A percentile compares a stretch with the other conserved stretches of the same genome.
Conservation (phyloP, 2,888 invertebrate genomes). For the Rhabditophanes sp. region DNA sequence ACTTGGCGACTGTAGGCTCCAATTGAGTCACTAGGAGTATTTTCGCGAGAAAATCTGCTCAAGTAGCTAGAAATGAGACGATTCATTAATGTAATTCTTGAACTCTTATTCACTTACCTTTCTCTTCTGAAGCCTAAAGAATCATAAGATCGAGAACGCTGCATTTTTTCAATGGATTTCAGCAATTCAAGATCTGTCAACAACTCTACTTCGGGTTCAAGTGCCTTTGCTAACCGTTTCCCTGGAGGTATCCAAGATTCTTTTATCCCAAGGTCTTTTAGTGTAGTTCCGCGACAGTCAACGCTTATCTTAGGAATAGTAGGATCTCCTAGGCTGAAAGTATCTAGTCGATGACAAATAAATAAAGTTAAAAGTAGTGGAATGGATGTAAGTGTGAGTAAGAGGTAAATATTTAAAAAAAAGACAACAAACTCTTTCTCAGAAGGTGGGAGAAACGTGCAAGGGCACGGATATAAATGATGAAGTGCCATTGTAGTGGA, state of each 20-base stretch:
- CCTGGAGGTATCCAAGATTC: conserved; percentile 9
- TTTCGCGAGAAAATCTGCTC: conserved; percentile 42
- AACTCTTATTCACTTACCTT: too few relatives aligned
- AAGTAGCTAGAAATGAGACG: conserved; percentile 30
- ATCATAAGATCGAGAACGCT: conserved; percentile 2
- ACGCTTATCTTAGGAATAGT: too few relatives aligned
- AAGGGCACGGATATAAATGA: too few relatives aligned
- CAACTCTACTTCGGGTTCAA: conserved; percentile 7
- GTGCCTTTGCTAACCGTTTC: conserved; percentile 5
- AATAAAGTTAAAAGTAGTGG: too few relatives aligned
- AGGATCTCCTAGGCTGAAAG: too few relatives aligned
- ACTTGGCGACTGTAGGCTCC: conserved; percentile 27
- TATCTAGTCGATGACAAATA: too few relatives aligned
- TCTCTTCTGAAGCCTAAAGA: conserved; percentile 10
- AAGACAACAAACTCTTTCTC: too few relatives aligned
- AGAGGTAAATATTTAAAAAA: too few relatives aligned
- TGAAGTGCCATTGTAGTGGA: too few relatives aligned
- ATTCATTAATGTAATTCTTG: neutral
- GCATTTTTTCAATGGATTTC: conserved; percentile 8
- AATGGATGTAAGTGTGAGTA: too few relatives aligned
- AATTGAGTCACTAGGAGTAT: conserved; percentile 33
- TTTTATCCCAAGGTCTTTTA: conserved; percentile 10
- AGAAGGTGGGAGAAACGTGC: too few relatives aligned
- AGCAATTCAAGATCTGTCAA: conserved; percentile 6
- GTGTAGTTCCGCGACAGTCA: conserved; percentile 4